These are phyloP conservation scores for Xestia xanthographa DNA, from an alignment of 2,888 invertebrate genomes.

Conservation along the genomic window DNA sequence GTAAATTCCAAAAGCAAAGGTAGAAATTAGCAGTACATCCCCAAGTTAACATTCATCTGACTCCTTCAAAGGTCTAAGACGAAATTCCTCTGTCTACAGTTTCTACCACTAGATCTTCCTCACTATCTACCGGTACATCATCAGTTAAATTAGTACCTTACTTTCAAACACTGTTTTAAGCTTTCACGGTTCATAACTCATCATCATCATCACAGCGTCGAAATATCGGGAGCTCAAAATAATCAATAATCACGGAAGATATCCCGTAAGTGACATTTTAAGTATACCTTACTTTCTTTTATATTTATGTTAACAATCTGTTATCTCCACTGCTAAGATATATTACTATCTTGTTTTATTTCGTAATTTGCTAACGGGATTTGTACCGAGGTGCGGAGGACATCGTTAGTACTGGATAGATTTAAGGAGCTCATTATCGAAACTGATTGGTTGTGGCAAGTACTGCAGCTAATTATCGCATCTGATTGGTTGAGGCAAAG, in stretches of 20 bases:
- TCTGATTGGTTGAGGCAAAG: constrained; percentile 20
- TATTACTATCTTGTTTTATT: constrained; percentile 10
- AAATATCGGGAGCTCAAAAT: too few relatives aligned
- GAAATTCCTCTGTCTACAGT: background rate
- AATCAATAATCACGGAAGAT: too few relatives aligned
- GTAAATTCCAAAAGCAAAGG: background rate
- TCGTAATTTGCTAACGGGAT: constrained; percentile 36
- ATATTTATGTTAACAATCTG: constrained; percentile 29
- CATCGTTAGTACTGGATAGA: constrained; percentile 47
- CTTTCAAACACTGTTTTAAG: too few relatives aligned
- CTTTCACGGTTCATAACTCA: too few relatives aligned
- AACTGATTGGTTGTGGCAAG: constrained; percentile 18
- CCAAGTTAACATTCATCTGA: background rate
- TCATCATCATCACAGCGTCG: too few relatives aligned
- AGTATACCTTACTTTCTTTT: constrained; percentile 30
- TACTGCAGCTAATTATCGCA: constrained; percentile 42
- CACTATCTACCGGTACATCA: background rate
- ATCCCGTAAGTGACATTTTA: too few relatives aligned
- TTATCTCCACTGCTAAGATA: constrained; percentile 6
- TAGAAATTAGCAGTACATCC: background rate
- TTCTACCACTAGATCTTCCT: background rate
- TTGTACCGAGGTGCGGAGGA: constrained; percentile 8
- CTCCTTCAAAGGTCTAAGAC: background rate
- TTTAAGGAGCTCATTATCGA: constrained; percentile 56
- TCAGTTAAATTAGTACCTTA: constrained; percentile 10